phyloP scores from a whole-genome alignment of 2,797 vertebrate genomes.

The Microctenopoma stevenorrisi region DNA sequence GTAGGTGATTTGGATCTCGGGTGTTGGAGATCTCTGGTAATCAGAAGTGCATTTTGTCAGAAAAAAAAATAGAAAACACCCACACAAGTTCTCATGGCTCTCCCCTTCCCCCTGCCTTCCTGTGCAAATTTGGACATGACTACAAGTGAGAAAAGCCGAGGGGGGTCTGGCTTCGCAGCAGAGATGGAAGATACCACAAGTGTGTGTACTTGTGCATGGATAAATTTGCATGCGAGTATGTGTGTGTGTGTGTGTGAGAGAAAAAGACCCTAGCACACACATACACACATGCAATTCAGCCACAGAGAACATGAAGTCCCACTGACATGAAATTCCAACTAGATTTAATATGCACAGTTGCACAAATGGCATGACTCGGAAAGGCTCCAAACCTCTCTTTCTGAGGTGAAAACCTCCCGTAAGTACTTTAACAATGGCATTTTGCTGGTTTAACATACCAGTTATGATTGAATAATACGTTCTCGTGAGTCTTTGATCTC shows the following conservation, averaged over 20 bases:
- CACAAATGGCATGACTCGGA: slow-evolving; percentile 81
- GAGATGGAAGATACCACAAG: slow-evolving; percentile 73
- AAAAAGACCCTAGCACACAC: slow-evolving; percentile 34
- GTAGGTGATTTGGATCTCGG: slow-evolving; percentile 71
- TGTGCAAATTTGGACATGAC: slow-evolving; percentile 86
- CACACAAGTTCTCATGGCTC: slow-evolving; percentile 81
- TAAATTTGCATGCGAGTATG: slow-evolving; percentile 66
- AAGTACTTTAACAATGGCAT: slow-evolving; percentile 80
- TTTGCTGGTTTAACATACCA: slow-evolving; percentile 76
- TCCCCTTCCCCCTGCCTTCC: slow-evolving; percentile 79
- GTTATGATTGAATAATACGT: slow-evolving; percentile 79
- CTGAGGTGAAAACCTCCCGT: slow-evolving; percentile 74
- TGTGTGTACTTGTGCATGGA: slow-evolving; percentile 67
- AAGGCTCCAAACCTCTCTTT: slow-evolving; percentile 77
- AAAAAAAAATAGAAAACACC: slow-evolving; percentile 63
- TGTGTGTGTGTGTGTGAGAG: slow-evolving; percentile 52
- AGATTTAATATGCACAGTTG: slow-evolving; percentile 83
- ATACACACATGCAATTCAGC: slow-evolving; percentile 48
- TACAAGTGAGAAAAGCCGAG: slow-evolving; percentile 84
- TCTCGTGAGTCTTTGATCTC: slow-evolving; percentile 80
- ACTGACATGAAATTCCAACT: slow-evolving; percentile 76
- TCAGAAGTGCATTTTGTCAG: slow-evolving; percentile 69
- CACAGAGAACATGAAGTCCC: slow-evolving; percentile 64
- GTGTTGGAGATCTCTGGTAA: slow-evolving; percentile 63
- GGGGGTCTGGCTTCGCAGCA: slow-evolving; percentile 82